These are phyloP conservation scores for Gobio occitaniae DNA, from an alignment of 2,797 vertebrate species.

Conservation along the genomic window DNA sequence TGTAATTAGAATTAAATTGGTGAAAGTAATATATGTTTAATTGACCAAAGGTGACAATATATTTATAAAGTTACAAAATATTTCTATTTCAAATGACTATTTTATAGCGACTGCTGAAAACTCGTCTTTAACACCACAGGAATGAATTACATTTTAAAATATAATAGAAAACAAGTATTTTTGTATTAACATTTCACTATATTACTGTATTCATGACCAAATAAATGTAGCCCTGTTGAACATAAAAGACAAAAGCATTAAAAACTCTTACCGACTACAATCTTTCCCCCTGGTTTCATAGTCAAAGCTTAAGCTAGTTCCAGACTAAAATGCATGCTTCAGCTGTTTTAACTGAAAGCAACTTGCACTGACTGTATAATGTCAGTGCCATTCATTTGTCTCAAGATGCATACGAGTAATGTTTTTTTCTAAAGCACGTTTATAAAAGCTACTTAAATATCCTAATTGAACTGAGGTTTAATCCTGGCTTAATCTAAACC, in stretches of 20 bases:
- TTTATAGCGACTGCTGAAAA: background rate
- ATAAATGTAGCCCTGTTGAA: background rate
- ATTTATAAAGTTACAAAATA: background rate
- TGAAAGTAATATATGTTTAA: background rate
- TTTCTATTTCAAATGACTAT: background rate
- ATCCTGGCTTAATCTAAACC: background rate
- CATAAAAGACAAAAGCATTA: background rate
- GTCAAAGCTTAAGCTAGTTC: background rate
- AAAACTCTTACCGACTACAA: background rate
- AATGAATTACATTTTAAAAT: background rate
- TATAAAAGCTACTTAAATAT: background rate
- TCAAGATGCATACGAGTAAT: background rate
- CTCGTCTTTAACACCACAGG: background rate
- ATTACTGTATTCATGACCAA: too few relatives aligned
- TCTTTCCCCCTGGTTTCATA: too few relatives aligned
- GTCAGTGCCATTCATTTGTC: too few relatives aligned
- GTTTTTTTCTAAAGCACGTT: background rate
- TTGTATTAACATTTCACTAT: background rate
- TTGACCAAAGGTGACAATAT: background rate
- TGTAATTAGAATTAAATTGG: background rate
- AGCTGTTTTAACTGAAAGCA: too few relatives aligned
- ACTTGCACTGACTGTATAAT: background rate
- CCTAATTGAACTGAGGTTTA: background rate
- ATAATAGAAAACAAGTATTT: background rate
- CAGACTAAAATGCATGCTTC: background rate